Evolutionary conservation across 2,888 invertebrate species (phyloP).

Genomic region (Eupithecia insigniata): DNA sequence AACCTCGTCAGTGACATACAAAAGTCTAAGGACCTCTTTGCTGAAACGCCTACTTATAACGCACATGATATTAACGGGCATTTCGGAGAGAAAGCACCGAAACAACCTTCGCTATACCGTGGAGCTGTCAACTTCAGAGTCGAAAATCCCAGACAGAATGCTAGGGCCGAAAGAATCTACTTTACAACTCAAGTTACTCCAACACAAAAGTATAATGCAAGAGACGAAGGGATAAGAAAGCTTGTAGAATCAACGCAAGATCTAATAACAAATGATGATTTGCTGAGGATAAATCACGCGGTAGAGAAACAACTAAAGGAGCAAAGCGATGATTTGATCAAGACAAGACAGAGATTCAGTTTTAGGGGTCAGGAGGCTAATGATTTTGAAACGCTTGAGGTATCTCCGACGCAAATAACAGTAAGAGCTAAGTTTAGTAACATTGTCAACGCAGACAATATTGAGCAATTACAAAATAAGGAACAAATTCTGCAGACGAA

Average conservation of each 20-base stretch:
- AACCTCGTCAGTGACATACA: constrained; percentile 53
- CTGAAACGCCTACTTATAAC: constrained; percentile 57
- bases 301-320: constrained; percentile 64
- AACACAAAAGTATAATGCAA: constrained; percentile 47
- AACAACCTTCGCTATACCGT: constrained; percentile 56
- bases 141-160: constrained; percentile 59
- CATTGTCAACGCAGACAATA: constrained; percentile 58
- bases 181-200: constrained; percentile 59
- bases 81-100: constrained; percentile 61
- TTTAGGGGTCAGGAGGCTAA: constrained; percentile 50
- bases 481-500: constrained; percentile 50
- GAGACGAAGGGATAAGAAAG: constrained; percentile 71
- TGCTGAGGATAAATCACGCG: constrained; percentile 85
- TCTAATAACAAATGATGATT: constrained; percentile 86
- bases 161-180: constrained; percentile 68
- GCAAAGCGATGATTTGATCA: constrained; percentile 68
- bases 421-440: constrained; percentile 71
- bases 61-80: constrained; percentile 59
- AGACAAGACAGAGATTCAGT: constrained; percentile 59
- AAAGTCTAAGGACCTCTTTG: constrained; percentile 56
- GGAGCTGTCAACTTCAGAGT: constrained; percentile 64
- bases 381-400: constrained; percentile 49
- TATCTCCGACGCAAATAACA: constrained; percentile 60
- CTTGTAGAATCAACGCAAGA: constrained; percentile 85
- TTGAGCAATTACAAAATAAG: constrained; percentile 51